Conservation (phyloP, 2,888 invertebrate species). For the Seladonia tumulorum region DNA sequence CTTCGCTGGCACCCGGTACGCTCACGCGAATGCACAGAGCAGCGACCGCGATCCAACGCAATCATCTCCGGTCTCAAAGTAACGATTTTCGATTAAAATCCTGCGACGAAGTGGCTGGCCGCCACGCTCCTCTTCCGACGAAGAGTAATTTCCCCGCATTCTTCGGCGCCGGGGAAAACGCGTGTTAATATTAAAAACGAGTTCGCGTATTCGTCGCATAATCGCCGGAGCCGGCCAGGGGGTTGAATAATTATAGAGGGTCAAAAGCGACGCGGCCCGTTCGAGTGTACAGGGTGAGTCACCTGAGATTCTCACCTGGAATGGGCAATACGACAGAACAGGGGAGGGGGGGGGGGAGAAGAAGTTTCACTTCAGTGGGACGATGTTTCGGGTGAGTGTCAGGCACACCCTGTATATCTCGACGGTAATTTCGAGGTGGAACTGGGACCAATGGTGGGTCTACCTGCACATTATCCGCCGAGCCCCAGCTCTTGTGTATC, state of each 20-base stretch:
- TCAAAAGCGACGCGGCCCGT: background rate
- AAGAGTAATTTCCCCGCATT: conserved; percentile 32
- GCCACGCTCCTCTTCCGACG: background rate
- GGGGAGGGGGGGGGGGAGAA: too few relatives aligned
- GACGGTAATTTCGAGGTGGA: conserved; percentile 35
- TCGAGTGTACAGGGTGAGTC: background rate
- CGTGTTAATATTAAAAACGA: conserved; percentile 46
- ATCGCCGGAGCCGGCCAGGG: conserved; percentile 34
- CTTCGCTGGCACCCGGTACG: background rate
- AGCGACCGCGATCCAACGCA: background rate
- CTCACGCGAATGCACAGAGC: background rate
- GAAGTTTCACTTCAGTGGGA: too few relatives aligned
- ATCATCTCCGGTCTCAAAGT: background rate
- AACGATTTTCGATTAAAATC: conserved; percentile 39
- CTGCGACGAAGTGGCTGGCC: background rate
- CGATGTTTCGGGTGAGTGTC: too few relatives aligned
- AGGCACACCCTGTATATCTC: background rate
- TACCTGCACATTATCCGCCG: conserved; percentile 93
- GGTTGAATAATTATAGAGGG: conserved; percentile 58
- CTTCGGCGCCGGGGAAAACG: background rate
- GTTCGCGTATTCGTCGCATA: conserved; percentile 47
- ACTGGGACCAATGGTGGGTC: conserved; percentile 17
- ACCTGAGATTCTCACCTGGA: background rate
- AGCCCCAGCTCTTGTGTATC: conserved; percentile 95
- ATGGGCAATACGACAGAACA: too few relatives aligned